Base-by-base conservation (phyloP, 1,140 invertebrate genomes). In the Idris sp. region DNA sequence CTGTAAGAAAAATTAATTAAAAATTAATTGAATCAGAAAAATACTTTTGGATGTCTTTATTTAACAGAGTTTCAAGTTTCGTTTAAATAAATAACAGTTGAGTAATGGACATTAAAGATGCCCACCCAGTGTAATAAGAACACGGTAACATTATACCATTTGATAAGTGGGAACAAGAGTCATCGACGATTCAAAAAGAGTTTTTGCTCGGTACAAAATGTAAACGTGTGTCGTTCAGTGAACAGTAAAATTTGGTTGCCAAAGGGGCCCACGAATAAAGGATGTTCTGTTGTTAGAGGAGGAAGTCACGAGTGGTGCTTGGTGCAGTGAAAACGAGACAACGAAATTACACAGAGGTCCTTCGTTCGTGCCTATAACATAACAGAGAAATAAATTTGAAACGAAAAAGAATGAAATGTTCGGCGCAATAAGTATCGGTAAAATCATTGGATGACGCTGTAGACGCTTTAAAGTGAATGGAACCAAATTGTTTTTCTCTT, bases 211-310 rank as follows among this genome's bases (percentile, higher is more conserved):
- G 18, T 25, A 10, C 11, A 14, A 68, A 68, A n/a, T n/a, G n/a
- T 58, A 68, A 67, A 68, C n/a, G n/a, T 51, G 36, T 58, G 56
- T 48, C 56, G 22, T 36, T 69, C 54, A 61, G 46, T 54, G 67
- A 48, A 31, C 54, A 54, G 56, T 40, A 16, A 71, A 71, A 54
- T 71, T 71, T 48, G 48, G 67, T 61, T 61, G 67, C 56, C 46
- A 48, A 56, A 56, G 67, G 51, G 65, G 51, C 25, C 15, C 11
- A 9, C 10, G 46, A 35, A 46, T 71, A 71, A 71, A 71, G 67
- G 67, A 71, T 48, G 56, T 61, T 56, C 67, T 59, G 65, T 59
- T 59, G 65, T 40, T 54, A 54, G 56, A 71, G 33, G 35, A 71
- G 44, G 64, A 68, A 25, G 26, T 4, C 31, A 13, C 1, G n/a